Conservation (phyloP, 2,888 invertebrate genomes). For the Agrotis clavis region DNA sequence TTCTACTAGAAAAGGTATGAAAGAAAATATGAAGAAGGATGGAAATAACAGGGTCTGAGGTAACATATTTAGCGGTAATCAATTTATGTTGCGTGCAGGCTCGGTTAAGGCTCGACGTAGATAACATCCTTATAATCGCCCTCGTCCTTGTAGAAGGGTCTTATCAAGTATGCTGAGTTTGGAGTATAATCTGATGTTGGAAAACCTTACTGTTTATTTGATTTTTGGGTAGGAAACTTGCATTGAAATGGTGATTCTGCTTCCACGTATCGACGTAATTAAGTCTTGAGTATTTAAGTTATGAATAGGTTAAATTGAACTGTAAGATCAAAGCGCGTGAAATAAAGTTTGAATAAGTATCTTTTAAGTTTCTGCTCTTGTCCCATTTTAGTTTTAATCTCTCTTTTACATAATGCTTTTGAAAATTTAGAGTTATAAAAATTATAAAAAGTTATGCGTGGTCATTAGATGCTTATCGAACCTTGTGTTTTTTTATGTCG, state of each 20-base stretch:
- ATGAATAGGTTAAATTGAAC: not conserved
- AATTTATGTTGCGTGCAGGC: slow-evolving; percentile 2
- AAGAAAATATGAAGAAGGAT: not conserved
- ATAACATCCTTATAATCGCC: not conserved
- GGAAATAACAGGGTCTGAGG: not conserved
- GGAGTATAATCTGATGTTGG: not conserved
- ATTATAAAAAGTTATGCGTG: too few relatives aligned
- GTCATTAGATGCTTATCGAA: too few relatives aligned
- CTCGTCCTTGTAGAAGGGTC: not conserved
- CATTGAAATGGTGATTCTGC: not conserved
- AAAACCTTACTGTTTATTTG: not conserved
- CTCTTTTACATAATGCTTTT: too few relatives aligned
- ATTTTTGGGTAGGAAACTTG: not conserved
- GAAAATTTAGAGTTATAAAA: too few relatives aligned
- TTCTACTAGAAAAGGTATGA: not conserved
- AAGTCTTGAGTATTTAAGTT: not conserved
- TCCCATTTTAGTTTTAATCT: too few relatives aligned
- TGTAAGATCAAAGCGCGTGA: not conserved
- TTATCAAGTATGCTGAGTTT: not conserved
- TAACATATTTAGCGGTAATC: not conserved
- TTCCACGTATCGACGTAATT: not conserved
- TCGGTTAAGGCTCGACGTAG: slow-evolving; percentile 1
- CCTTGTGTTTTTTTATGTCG: too few relatives aligned
- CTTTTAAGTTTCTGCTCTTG: not conserved
- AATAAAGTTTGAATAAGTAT: too few relatives aligned